Evolutionary conservation across 92 coral and sea anemone genomes (phyloP).

Genomic region (Bergia puertoricense): DNA sequence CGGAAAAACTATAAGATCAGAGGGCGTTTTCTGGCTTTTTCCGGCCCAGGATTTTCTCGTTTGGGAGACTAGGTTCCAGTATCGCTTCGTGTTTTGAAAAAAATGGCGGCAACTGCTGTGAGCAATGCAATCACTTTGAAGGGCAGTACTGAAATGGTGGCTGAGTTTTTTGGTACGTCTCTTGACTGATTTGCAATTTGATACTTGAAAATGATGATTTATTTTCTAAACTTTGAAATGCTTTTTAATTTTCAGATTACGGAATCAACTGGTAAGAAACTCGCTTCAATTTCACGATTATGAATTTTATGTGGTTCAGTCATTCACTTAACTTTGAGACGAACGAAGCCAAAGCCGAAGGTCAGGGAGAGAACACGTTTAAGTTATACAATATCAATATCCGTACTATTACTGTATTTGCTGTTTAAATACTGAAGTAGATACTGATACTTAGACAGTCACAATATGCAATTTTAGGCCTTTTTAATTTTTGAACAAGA

Average conservation of each 20-base stretch:
- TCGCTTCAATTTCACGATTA: neutral
- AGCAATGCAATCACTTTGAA: constrained; percentile 89
- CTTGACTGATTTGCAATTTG: neutral
- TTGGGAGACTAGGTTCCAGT: constrained; percentile 24
- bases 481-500: too few relatives aligned
- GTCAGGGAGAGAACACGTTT: neutral
- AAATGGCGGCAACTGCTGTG: constrained; percentile 96
- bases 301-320: neutral
- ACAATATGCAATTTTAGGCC: too few relatives aligned
- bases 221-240: neutral
- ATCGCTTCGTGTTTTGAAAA: constrained; percentile 35
- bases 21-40: too few relatives aligned
- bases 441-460: neutral
- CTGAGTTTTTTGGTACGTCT: constrained; percentile 89
- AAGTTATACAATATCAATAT: neutral
- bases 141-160: constrained; percentile 94
- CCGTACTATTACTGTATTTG: neutral
- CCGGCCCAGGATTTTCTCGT: neutral
- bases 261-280: constrained; percentile 92
- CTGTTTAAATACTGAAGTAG: neutral
- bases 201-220: neutral
- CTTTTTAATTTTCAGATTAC: constrained; percentile 66
- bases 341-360: neutral
- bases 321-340: too few relatives aligned
- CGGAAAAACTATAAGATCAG: too few relatives aligned